Conservation (phyloP, 2,797 vertebrate genomes). For the Girardinus metallicus region DNA sequence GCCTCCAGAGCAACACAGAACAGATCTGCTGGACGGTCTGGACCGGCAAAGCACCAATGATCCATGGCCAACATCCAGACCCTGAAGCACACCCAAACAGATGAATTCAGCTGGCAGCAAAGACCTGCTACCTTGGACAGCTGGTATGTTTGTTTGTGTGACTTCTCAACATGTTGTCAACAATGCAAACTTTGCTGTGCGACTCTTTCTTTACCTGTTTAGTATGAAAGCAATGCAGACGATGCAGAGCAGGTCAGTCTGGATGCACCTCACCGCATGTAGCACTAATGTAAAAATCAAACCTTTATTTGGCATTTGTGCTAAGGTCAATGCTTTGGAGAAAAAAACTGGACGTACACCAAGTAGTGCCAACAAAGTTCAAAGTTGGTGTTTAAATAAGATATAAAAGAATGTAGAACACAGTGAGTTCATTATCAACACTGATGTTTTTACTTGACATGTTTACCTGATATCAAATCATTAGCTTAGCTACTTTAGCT, state of each 20-base stretch:
- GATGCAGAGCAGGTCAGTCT: slow-evolving; percentile 58
- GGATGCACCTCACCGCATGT: slow-evolving; percentile 16
- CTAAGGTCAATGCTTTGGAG: not conserved
- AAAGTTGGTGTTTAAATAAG: not conserved
- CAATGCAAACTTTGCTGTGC: not conserved
- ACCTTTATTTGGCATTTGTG: not conserved
- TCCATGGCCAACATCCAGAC: not conserved
- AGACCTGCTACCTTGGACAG: not conserved
- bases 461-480: not conserved
- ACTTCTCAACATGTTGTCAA: not conserved
- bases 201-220: slow-evolving; percentile 10
- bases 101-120: not conserved
- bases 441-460: not conserved
- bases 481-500: not conserved
- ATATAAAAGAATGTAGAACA: not conserved
- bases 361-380: not conserved
- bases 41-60: not conserved
- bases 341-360: not conserved
- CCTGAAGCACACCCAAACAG: not conserved
- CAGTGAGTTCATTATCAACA: not conserved
- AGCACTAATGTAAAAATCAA: not conserved
- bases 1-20: not conserved
- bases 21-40: not conserved
- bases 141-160: not conserved
- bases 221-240: slow-evolving; percentile 48